Base-by-base conservation (phyloP, 2,797 vertebrate species). In the Cephalopachus bancanus region DNA sequence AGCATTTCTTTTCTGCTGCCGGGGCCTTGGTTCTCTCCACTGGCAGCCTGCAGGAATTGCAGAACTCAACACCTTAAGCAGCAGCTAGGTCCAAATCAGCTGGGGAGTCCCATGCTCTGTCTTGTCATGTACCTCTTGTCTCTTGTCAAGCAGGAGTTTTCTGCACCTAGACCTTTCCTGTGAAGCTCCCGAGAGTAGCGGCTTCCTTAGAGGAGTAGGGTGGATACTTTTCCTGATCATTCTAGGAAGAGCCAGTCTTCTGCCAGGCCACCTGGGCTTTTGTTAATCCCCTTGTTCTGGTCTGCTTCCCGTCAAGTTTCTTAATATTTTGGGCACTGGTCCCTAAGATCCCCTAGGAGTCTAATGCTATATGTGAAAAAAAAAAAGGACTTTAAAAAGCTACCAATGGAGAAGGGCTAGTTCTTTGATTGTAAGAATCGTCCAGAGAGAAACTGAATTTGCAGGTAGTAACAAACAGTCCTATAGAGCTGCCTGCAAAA, bases 41-140 rank as follows among this genome's bases (percentile, higher is more conserved):
- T 15, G 89, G 93, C 3, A 37, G 91, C 97, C 96, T 85, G 57
- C 5, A 67, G 90, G 53, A 88, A 86, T n/a, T 10, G 60, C 57
- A 81, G 80, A 91, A 95, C 2, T 16, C 51, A 93, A 60, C 0
- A n/a, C 28, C 79, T 81, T 91, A 67, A 84, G 72, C 72, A 60
- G 86, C 17, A 17, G 72, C n/a, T 12, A 59, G 89, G 62, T 75
- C 53, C 74, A 55, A 30, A 44, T 78, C 30, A 15, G 74, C 67
- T 1, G 30, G 20, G 2, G 16, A 28, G 69, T 24, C 78, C 65
- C 37, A 11, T 19, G 33, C 76, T 49, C 80, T 26, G 67, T 85
- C 79, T 49, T 8, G 55, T 37, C 37, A 19, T 10, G 19, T 1
- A 49, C 44, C 30, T 59, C 60, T 89, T 55, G 0, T 19, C 44